phyloP scores from a whole-genome alignment of 2,797 vertebrate species.

The Coluber constrictor region DNA sequence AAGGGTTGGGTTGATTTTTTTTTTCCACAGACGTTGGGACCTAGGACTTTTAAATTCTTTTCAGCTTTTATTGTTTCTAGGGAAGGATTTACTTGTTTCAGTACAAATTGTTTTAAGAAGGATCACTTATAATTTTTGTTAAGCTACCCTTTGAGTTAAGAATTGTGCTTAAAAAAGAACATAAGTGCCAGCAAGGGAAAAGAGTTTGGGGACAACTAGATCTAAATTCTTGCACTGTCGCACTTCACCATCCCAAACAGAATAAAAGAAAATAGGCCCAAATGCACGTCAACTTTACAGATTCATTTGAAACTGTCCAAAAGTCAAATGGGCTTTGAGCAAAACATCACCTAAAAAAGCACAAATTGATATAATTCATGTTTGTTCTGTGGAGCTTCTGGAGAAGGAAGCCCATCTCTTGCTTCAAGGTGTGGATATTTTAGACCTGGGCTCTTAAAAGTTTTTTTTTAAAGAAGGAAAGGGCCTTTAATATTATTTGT shows the following conservation, averaged over 20 bases:
- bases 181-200: not conserved
- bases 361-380: not conserved
- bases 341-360: not conserved
- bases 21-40: not conserved
- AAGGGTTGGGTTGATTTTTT: conserved; percentile 23
- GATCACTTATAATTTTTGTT: not conserved
- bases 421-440: not conserved
- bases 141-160: not conserved
- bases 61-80: conserved; percentile 74
- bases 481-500: not conserved
- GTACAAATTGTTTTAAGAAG: not conserved
- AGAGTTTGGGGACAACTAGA: not conserved
- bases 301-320: not conserved
- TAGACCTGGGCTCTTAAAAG: not conserved
- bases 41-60: conserved; percentile 68
- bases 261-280: not conserved
- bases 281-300: conserved; percentile 19
- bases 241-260: not conserved
- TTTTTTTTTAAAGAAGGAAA: not conserved
- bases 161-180: not conserved
- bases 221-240: not conserved
- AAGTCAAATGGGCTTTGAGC: not conserved
- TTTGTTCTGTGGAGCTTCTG: not conserved
- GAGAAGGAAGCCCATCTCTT: not conserved
- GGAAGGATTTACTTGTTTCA: conserved; percentile 61